These are phyloP conservation scores for Eurystomus gularis DNA, from an alignment of 2,113 vertebrate species.

Conservation along the genomic window DNA sequence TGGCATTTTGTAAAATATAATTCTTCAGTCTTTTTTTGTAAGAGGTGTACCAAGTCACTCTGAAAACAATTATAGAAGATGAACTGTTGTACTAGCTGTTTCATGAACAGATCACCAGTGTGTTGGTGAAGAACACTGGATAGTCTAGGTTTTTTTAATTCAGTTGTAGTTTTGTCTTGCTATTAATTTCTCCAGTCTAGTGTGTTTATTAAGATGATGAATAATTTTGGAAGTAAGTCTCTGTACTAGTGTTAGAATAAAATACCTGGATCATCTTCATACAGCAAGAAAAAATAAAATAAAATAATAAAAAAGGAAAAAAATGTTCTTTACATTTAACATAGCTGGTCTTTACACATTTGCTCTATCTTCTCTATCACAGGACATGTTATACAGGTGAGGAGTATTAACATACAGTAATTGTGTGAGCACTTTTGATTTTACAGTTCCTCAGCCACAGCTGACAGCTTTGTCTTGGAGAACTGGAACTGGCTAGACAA, in stretches of 20 bases:
- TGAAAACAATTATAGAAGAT: conserved; percentile 47
- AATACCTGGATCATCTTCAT: background rate
- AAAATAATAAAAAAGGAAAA: too few relatives aligned
- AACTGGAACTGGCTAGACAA: background rate
- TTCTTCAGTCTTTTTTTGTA: background rate
- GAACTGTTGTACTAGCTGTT: conserved; percentile 42
- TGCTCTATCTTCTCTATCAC: background rate
- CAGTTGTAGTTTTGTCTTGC: background rate
- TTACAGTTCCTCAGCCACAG: background rate
- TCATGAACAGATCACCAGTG: conserved; percentile 15
- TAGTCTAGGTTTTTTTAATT: background rate
- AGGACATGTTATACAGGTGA: background rate
- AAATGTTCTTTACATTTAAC: background rate
- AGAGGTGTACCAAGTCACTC: background rate
- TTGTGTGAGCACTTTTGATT: background rate
- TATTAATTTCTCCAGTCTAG: conserved; percentile 37
- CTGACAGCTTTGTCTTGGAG: background rate
- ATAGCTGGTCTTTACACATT: background rate
- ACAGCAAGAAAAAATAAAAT: background rate
- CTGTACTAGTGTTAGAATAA: background rate
- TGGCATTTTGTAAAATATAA: background rate
- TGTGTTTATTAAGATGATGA: conserved; percentile 27
- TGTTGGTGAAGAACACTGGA: conserved; percentile 3
- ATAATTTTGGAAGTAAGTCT: conserved; percentile 23
- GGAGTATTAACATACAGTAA: background rate